Conservation (phyloP, 1,140 invertebrate genomes). For the Lutraria rhynchaena region DNA sequence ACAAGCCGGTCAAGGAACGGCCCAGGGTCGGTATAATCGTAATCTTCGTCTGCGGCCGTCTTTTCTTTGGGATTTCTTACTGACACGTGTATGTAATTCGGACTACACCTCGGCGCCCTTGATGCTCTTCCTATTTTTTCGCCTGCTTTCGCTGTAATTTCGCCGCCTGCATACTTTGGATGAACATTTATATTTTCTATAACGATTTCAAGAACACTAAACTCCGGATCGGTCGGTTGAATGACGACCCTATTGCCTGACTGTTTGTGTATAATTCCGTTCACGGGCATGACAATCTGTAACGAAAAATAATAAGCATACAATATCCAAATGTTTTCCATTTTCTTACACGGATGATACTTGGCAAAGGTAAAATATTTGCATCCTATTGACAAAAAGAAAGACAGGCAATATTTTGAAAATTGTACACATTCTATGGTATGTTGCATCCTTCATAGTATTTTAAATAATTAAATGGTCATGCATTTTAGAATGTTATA, state of each 20-base stretch:
- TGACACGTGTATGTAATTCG: conserved; percentile 36
- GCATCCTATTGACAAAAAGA: too few species aligned
- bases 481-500: too few species aligned
- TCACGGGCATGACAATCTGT: conserved; percentile 37
- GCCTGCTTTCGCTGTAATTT: conserved; percentile 8
- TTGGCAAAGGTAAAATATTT: too few species aligned
- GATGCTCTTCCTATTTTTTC: conserved; percentile 24
- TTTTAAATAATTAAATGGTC: too few species aligned
- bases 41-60: conserved; percentile 4
- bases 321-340: too few species aligned
- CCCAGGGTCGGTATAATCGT: conserved; percentile 41
- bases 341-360: too few species aligned
- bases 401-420: too few species aligned
- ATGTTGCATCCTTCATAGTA: too few species aligned
- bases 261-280: conserved; percentile 23
- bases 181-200: conserved; percentile 29
- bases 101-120: not conserved
- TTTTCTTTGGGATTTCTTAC: not conserved
- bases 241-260: not conserved
- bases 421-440: too few species aligned
- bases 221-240: conserved; percentile 32
- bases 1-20: conserved; percentile 28
- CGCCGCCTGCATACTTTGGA: not conserved
- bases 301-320: too few species aligned
- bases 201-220: conserved; percentile 9